phyloP scores from a whole-genome alignment of 2,888 invertebrate genomes.

The Tetheella fluctuosa region DNA sequence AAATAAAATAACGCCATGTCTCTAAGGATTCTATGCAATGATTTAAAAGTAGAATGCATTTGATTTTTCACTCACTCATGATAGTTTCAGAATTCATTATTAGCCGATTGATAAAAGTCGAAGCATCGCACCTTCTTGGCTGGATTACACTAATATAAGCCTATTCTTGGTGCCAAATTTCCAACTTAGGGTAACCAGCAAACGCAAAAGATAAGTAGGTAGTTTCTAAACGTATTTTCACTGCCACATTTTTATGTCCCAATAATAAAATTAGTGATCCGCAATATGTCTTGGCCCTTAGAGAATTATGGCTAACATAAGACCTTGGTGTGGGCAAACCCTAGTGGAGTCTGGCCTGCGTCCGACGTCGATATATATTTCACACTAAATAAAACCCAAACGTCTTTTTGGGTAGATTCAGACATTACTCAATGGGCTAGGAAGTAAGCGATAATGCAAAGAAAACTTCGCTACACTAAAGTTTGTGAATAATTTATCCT shows the following conservation, averaged over 20 bases:
- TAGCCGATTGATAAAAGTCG: too few species aligned
- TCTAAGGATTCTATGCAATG: too few species aligned
- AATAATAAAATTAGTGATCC: neutral
- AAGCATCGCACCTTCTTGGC: too few species aligned
- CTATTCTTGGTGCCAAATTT: too few species aligned
- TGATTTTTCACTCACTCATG: too few species aligned
- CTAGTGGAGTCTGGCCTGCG: conserved; percentile 7
- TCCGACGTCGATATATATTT: conserved; percentile 32
- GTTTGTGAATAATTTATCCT: neutral
- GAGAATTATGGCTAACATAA: neutral
- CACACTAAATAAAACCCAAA: conserved; percentile 39
- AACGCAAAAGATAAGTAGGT: too few species aligned
- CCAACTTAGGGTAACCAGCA: too few species aligned
- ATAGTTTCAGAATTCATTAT: too few species aligned
- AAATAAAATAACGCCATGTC: too few species aligned
- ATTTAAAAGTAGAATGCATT: too few species aligned
- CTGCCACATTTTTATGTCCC: neutral
- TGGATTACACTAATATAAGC: too few species aligned
- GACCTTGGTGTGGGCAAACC: neutral
- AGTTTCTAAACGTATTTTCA: neutral
- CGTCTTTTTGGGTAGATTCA: conserved; percentile 30
- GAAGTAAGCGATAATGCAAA: conserved; percentile 6
- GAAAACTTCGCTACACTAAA: neutral
- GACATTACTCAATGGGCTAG: conserved; percentile 24
- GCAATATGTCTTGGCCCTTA: neutral